Conservation (phyloP, 2,888 invertebrate species). For the Stomorhina lunata region DNA sequence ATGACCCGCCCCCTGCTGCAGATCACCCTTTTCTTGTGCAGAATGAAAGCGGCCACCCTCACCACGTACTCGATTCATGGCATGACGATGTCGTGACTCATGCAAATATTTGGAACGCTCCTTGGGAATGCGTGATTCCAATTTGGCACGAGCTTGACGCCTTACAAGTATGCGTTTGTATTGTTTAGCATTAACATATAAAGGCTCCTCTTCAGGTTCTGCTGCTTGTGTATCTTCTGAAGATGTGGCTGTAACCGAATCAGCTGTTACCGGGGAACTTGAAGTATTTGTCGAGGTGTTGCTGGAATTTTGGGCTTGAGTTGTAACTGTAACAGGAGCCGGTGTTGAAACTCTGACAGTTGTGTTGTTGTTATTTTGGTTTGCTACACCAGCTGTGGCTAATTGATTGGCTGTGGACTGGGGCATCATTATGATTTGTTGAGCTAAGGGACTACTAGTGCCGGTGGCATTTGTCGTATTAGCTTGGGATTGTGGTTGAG, state of each 20-base stretch:
- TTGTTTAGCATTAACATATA: constrained; percentile 99
- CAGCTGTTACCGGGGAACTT: constrained; percentile 68
- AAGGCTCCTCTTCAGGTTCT: constrained; percentile 91
- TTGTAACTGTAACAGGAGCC: constrained; percentile 44
- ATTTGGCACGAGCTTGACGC: constrained; percentile 94
- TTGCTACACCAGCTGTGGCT: constrained; percentile 58
- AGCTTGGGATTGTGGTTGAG: constrained; percentile 71
- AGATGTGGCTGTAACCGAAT: constrained; percentile 67
- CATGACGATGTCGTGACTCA: constrained; percentile 97
- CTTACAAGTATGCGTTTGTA: constrained; percentile 97
- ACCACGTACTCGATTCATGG: constrained; percentile 97
- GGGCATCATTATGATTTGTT: constrained; percentile 76
- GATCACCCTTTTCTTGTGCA: constrained; percentile 78
- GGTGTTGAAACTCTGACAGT: constrained; percentile 64
- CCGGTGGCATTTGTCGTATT: constrained; percentile 67
- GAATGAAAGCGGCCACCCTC: constrained; percentile 98
- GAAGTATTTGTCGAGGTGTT: constrained; percentile 44
- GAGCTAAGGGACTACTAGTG: constrained; percentile 65
- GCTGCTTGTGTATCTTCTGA: constrained; percentile 73
- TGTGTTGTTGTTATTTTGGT: constrained; percentile 50
- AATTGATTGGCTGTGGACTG: constrained; percentile 70
- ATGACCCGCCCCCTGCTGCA: constrained; percentile 63
- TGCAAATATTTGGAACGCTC: constrained; percentile 99
- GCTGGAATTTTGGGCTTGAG: constrained; percentile 61
- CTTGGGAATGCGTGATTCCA: constrained; percentile 98